phyloP scores from a whole-genome alignment of 2,888 invertebrate genomes.

The Amphipoea lucens region DNA sequence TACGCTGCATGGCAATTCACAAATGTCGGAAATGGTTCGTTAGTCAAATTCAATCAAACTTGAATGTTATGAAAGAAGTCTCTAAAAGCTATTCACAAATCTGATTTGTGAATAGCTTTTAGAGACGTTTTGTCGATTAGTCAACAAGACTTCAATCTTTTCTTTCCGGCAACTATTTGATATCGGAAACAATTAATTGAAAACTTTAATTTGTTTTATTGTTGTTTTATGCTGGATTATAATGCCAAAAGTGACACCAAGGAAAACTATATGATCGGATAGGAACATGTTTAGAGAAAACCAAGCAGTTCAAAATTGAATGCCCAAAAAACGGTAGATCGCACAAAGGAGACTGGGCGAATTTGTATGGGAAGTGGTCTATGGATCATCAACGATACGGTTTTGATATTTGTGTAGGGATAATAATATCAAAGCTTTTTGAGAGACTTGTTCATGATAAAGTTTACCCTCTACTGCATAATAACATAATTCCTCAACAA shows the following conservation, averaged over 20 bases:
- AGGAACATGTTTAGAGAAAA: too few relatives aligned
- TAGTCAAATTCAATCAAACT: not conserved
- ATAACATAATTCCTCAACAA: too few relatives aligned
- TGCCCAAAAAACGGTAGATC: not conserved
- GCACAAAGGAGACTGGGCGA: not conserved
- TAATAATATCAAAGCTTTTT: too few relatives aligned
- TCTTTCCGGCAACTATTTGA: not conserved
- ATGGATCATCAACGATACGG: not conserved
- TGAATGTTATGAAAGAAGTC: not conserved
- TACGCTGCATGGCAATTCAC: not conserved
- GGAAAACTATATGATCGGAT: not conserved
- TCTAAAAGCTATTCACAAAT: not conserved
- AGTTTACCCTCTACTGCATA: too few relatives aligned
- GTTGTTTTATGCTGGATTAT: not conserved
- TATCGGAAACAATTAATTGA: not conserved
- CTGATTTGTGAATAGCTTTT: not conserved
- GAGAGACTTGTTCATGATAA: too few relatives aligned
- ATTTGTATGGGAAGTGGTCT: not conserved
- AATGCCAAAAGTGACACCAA: not conserved
- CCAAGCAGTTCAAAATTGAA: not conserved
- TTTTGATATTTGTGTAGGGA: too few relatives aligned
- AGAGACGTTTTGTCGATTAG: not conserved
- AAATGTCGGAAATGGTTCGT: not conserved
- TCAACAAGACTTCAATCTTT: not conserved
- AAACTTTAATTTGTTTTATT: not conserved